Percentiles rank a stretch among this genome's conserved stretches.
Evolutionary conservation across 2,888 invertebrate species (phyloP).

Genomic region (Scaptomyza caliginosa): DNA sequence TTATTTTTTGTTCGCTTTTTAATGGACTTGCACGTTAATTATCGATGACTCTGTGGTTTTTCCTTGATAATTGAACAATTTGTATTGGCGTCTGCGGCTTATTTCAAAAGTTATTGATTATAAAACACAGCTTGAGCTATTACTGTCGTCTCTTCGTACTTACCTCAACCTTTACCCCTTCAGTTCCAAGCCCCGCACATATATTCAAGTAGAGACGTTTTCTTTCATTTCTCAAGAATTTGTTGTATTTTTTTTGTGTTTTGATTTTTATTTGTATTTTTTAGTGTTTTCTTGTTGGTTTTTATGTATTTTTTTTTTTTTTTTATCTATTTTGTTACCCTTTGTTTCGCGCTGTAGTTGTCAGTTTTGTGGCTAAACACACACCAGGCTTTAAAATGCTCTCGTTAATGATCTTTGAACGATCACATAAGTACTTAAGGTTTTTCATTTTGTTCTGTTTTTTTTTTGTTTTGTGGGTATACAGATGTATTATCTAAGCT

Average conservation of each 20-base stretch:
- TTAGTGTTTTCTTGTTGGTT: conserved; percentile 35
- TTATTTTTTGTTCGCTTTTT: conserved; percentile 7
- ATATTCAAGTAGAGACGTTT: conserved; percentile 33
- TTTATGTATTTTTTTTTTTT: conserved; percentile 15
- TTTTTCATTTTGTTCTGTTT: background rate
- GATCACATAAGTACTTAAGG: conserved; percentile 42
- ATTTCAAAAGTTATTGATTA: conserved; percentile 73
- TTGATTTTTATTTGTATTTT: conserved; percentile 72
- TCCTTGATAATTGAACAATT: conserved; percentile 70
- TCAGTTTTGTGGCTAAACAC: conserved; percentile 58
- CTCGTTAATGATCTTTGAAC: conserved; percentile 45
- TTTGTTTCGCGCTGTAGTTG: conserved; percentile 80
- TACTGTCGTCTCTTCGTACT: conserved; percentile 3
- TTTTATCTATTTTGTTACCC: conserved; percentile 48
- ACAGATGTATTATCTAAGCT: conserved; percentile 58
- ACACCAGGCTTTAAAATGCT: conserved; percentile 66
- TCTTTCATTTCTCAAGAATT: conserved; percentile 74
- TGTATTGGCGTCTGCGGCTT: conserved; percentile 55
- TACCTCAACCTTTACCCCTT: conserved; percentile 8
- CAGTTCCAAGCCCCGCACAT: background rate
- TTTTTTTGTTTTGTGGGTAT: conserved; percentile 30
- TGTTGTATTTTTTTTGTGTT: conserved; percentile 46
- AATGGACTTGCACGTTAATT: conserved; percentile 64
- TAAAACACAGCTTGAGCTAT: conserved; percentile 54
- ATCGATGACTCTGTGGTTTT: conserved; percentile 73